Evolutionary conservation across 1,140 invertebrate genomes (phyloP), one percentile per base, ranked within the genome.

Genomic region (Latrodectus geometricus): DNA sequence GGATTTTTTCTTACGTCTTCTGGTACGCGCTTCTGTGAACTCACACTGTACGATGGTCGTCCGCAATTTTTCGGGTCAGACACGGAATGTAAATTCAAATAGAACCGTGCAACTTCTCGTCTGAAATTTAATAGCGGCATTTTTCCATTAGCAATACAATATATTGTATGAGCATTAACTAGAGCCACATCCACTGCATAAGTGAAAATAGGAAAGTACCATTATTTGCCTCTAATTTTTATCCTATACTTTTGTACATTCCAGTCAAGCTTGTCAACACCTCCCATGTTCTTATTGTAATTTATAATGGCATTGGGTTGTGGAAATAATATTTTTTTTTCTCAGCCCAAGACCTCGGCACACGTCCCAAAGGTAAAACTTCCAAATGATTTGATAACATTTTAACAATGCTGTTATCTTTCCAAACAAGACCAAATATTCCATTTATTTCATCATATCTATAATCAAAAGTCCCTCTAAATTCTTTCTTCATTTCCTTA

Each of bases 121-220:
- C 73, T 75, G 73, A 75, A 75, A 52, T 75, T 75, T 75, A 75
- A 75, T 75, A 75, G 73, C 73, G 49, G 73, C 48, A 75, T 75
- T 75, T 75, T 75, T 75, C 73, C 73, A 75, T 75, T 75, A 75
- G 73, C 73, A 75, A 75, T 75, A 75, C 49, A 75, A 75, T 75
- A 75, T 75, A 75, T 75, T 75, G 73, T 75, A 75, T 75, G 73
- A 75, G 73, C 73, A 75, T 75, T 75, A 75, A 75, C 73, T 75
- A 52, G 73, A 52, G 73, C 73, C 73, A 75, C 73, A 75, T 75
- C 73, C 73, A 75, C 73, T 75, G 73, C 73, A 75, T 75, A 52
- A 75, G 73, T 75, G 73, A 75, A 75, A 75, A 75, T 75, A 75
- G 73, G 73, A 75, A 75, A 75, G 73, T 75, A 75, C 73, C 73